Percentiles rank a stretch among this genome's conserved stretches.
Evolutionary conservation across 2,888 invertebrate genomes (phyloP).

Genomic region (Pterobdella sp.): DNA sequence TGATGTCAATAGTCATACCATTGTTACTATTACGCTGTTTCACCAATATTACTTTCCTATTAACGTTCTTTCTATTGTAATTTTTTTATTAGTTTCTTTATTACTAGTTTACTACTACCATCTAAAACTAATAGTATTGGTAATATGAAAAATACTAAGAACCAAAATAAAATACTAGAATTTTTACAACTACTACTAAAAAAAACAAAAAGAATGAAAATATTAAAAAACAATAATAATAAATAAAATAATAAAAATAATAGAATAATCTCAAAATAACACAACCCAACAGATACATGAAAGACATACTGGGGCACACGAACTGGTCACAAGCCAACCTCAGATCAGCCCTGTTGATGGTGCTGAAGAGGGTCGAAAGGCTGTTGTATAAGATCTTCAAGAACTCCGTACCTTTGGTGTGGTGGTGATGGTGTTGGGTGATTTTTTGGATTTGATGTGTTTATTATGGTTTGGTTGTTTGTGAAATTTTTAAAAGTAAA

Average conservation of each 20-base stretch:
- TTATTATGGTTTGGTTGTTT: background rate
- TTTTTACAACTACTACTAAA: background rate
- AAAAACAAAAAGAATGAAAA: background rate
- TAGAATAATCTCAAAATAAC: too few species aligned
- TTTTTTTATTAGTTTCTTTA: background rate
- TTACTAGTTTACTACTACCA: background rate
- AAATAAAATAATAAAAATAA: background rate
- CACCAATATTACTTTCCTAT: too few species aligned
- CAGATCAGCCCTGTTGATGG: conserved; percentile 80
- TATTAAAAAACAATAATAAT: background rate
- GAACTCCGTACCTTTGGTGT: conserved; percentile 63
- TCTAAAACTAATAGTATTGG: too few species aligned
- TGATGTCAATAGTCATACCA: too few species aligned
- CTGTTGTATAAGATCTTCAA: conserved; percentile 94
- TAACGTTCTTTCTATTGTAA: background rate
- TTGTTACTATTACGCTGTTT: too few species aligned
- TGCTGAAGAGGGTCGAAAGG: conserved; percentile 84
- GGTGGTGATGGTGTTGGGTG: too few species aligned
- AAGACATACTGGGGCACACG: conserved; percentile 72
- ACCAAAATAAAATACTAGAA: too few species aligned
- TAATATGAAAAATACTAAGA: too few species aligned
- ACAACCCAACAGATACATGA: conserved; percentile 49
- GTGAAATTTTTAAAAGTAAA: background rate
- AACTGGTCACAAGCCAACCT: conserved; percentile 91
- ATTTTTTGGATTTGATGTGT: background rate